These are phyloP conservation scores for Enchytraeus crypticus DNA, from an alignment of 2,888 invertebrate species.

Conservation along the genomic window DNA sequence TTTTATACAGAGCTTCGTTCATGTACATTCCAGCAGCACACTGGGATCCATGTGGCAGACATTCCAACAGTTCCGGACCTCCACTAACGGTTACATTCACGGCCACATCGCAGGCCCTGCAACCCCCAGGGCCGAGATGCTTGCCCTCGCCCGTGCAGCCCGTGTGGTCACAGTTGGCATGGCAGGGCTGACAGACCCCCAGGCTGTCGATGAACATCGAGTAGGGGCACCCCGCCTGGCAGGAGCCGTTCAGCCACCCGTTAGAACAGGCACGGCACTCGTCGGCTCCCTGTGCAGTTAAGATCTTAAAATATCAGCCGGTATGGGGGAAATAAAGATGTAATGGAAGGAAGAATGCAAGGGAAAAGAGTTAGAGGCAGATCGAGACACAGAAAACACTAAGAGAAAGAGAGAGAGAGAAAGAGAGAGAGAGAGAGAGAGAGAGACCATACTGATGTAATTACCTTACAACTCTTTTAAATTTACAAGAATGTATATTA, in stretches of 20 bases:
- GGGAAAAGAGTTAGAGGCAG: too few species aligned
- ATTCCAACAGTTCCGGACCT: not conserved
- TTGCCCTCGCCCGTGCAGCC: conserved; percentile 56
- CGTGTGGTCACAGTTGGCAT: conserved; percentile 67
- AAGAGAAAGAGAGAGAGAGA: too few species aligned
- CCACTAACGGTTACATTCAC: not conserved
- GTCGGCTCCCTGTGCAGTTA: conserved; percentile 58
- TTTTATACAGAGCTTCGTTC: not conserved
- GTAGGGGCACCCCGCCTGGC: conserved; percentile 13
- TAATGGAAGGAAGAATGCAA: too few species aligned
- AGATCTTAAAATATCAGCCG: too few species aligned
- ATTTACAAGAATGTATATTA: too few species aligned
- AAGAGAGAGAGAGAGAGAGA: too few species aligned
- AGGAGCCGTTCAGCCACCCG: conserved; percentile 15
- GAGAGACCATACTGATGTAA: too few species aligned
- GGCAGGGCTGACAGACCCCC: conserved; percentile 55
- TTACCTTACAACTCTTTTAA: too few species aligned
- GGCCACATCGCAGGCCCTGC: conserved; percentile 73
- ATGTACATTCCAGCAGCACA: not conserved
- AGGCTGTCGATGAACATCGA: conserved; percentile 14
- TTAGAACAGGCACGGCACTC: conserved; percentile 61
- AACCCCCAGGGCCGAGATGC: conserved; percentile 73
- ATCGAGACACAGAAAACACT: too few species aligned
- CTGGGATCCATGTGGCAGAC: not conserved
- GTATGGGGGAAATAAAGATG: too few species aligned